Evolutionary conservation across 2,113 vertebrate species (phyloP).

Genomic region (Willisornis vidua): DNA sequence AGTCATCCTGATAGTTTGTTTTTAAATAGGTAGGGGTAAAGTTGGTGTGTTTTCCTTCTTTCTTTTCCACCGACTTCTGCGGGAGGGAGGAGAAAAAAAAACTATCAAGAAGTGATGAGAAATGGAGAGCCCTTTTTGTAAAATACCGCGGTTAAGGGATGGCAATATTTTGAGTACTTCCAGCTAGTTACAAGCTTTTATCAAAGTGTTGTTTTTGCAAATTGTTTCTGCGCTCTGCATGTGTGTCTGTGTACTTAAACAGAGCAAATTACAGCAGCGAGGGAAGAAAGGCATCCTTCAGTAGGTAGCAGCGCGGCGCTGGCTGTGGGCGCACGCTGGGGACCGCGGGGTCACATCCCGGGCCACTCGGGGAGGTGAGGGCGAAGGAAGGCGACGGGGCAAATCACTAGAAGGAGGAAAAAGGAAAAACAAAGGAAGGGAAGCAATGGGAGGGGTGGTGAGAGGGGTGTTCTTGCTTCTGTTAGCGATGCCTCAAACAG

Average conservation of each 20-base stretch:
- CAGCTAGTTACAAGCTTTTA: background rate
- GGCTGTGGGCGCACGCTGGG: background rate
- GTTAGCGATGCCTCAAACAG: background rate
- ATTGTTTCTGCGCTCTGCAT: background rate
- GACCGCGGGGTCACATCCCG: background rate
- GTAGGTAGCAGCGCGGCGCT: background rate
- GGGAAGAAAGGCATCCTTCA: background rate
- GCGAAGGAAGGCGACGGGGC: background rate
- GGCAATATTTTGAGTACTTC: constrained; percentile 27
- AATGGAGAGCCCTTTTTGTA: background rate
- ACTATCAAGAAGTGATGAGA: background rate
- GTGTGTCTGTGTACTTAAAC: background rate
- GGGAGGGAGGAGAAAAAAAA: background rate
- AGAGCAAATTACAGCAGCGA: background rate
- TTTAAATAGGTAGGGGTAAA: constrained; percentile 3
- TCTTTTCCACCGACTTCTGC: background rate
- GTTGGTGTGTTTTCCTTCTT: background rate
- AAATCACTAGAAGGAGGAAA: background rate
- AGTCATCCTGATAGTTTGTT: background rate
- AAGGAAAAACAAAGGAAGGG: background rate
- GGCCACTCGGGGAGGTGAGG: background rate
- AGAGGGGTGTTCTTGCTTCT: background rate
- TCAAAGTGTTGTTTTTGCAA: background rate
- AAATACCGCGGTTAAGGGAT: background rate
- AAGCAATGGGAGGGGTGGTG: background rate